phyloP scores from a whole-genome alignment of 2,888 invertebrate species.

The Metalampra italica region DNA sequence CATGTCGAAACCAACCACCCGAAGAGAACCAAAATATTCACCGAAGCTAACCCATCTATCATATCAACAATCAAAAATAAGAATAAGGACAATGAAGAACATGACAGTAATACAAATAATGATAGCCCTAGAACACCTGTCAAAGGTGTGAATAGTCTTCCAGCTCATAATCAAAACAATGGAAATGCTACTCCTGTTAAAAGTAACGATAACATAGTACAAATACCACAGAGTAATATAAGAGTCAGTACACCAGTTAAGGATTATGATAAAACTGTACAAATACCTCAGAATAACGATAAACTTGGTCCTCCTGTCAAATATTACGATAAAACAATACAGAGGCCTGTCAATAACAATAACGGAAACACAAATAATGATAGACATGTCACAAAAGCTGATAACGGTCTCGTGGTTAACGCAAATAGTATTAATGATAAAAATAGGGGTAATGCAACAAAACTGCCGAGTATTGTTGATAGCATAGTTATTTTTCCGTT shows the following conservation, averaged over 20 bases:
- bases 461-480: conserved; percentile 1
- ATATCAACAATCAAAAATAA: background rate
- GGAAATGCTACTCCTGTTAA: background rate
- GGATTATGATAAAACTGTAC: no score
- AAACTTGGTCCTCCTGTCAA: no score
- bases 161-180: background rate
- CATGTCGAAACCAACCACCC: conserved; percentile 22
- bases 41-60: background rate
- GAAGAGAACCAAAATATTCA: conserved; percentile 1
- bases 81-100: background rate
- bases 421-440: background rate
- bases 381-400: no score
- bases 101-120: background rate
- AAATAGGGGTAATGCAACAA: background rate
- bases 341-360: no score
- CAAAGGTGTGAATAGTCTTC: background rate
- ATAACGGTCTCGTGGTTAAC: background rate
- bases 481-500: conserved; percentile 15
- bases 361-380: no score
- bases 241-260: no score
- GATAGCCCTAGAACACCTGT: background rate
- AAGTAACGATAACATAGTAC: background rate
- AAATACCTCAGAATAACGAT: no score
- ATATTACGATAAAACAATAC: no score
- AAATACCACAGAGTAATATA: background rate